Percentiles rank a stretch among this genome's conserved stretches.
phyloP scores from a whole-genome alignment of 2,888 invertebrate genomes.

The Leucoptera coffeella region DNA sequence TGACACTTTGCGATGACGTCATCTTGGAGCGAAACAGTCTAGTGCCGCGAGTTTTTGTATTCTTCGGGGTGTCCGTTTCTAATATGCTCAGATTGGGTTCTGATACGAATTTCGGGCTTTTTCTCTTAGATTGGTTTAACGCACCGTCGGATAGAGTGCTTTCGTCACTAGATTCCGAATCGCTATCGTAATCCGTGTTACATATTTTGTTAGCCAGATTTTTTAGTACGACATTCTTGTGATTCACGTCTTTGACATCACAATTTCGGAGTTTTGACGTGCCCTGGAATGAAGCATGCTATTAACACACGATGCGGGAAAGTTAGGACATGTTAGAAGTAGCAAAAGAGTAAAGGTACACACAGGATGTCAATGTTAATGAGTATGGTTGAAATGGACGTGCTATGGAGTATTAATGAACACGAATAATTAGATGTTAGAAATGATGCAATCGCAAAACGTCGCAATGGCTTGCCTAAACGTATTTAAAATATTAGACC shows the following conservation, averaged over 20 bases:
- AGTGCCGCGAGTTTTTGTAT: constrained; percentile 24
- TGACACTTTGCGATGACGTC: constrained; percentile 19
- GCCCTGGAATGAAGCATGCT: constrained; percentile 13
- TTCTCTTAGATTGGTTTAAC: constrained; percentile 20
- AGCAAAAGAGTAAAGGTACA: too few relatives aligned
- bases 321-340: too few relatives aligned
- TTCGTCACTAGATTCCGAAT: constrained; percentile 53
- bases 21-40: constrained; percentile 37
- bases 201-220: constrained; percentile 39
- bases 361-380: too few relatives aligned
- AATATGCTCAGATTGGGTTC: constrained; percentile 39
- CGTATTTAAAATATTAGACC: too few relatives aligned
- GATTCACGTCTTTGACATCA: constrained; percentile 29
- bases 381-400: too few relatives aligned
- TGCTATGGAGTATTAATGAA: too few relatives aligned
- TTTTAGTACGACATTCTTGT: constrained; percentile 38
- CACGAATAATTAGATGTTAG: too few relatives aligned
- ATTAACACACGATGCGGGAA: constrained; percentile 13
- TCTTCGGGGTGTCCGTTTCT: constrained; percentile 35
- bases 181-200: constrained; percentile 27
- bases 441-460: too few relatives aligned
- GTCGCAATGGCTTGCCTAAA: too few relatives aligned
- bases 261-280: constrained; percentile 64
- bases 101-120: constrained; percentile 42
- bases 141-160: constrained; percentile 41